Base-by-base conservation (phyloP, 2,888 invertebrate species). In the Crossocerus cetratus region DNA sequence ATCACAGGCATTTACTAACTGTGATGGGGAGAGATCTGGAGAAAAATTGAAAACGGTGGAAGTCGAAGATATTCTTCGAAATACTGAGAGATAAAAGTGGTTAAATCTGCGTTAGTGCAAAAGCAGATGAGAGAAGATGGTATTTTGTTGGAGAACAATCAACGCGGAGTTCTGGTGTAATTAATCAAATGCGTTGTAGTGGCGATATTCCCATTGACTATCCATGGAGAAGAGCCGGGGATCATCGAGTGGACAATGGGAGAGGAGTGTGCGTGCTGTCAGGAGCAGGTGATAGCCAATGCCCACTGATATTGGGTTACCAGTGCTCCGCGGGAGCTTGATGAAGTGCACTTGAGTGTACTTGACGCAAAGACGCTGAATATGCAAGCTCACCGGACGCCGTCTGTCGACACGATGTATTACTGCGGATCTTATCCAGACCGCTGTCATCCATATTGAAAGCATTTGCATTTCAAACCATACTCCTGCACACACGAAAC, bases 301-400 rank as follows among this genome's bases (percentile, higher is more conserved):
- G 49, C 14, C 49, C n/a, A 16, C 68, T 67, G 64, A 56, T 76
- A 78, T 70, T 73, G 69, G 83, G 73, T 74, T 74, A 81, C 61
- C 58, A 64, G 69, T 66, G 49, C 71, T 56, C 32, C 59, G 62
- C 49, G 68, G 71, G 73, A 72, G 81, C 85, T 87, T 86, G 86
- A 87, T 87, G 78, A 87, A 87, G 87, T 87, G 80, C 82, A 81
- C 83, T 84, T 78, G 81, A 80, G 81, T 82, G 83, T 83, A 83
- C 81, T 86, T 82, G 86, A 84, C 85, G 85, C 83, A 82, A 84
- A 81, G 83, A 75, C 82, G 83, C 88, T 87, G 87, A 88, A 88
- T 88, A 88, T 88, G 88, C 87, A 88, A 86, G 86, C 83, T 86
- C 86, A 84, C 86, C 88, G 88, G 89, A 89, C 86, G 88, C 85